Percentiles rank a stretch among this genome's conserved stretches.
Evolutionary conservation across 1,140 invertebrate genomes (phyloP).

Genomic region (Bombus difficillimus): DNA sequence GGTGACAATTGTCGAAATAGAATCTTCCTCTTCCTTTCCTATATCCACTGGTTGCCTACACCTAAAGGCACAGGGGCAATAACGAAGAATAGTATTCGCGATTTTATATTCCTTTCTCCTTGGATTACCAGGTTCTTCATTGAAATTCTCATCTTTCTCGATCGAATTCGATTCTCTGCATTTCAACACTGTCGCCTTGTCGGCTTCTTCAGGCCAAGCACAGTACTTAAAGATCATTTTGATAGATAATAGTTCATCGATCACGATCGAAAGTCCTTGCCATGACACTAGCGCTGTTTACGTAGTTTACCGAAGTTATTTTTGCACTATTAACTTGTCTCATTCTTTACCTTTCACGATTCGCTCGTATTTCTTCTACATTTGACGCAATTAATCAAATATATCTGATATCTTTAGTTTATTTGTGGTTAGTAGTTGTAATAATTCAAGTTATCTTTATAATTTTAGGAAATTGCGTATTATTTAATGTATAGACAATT

Average conservation of each 20-base stretch:
- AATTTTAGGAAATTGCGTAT: neutral
- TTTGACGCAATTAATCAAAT: neutral
- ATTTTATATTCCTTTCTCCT: conserved; percentile 62
- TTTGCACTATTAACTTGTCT: too few species aligned
- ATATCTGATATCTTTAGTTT: neutral
- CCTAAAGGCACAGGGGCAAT: conserved; percentile 79
- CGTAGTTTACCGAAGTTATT: neutral
- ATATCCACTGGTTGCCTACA: conserved; percentile 74
- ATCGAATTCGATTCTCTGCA: conserved; percentile 70
- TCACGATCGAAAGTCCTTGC: conserved; percentile 36
- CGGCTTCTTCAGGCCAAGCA: conserved; percentile 71
- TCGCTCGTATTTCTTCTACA: neutral
- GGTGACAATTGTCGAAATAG: conserved; percentile 58
- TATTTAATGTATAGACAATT: neutral
- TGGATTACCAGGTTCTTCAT: neutral
- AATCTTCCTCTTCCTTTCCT: conserved; percentile 42
- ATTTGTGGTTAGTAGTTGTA: neutral
- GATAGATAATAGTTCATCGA: conserved; percentile 10
- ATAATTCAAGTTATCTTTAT: neutral
- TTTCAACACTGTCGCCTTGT: conserved; percentile 69
- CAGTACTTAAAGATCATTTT: conserved; percentile 79
- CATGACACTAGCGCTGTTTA: neutral
- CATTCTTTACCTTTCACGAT: conserved; percentile 11
- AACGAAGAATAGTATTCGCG: conserved; percentile 72
- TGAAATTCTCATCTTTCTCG: conserved; percentile 1